Base-by-base conservation (phyloP, 1,140 invertebrate species). In the Drosophila pachea region DNA sequence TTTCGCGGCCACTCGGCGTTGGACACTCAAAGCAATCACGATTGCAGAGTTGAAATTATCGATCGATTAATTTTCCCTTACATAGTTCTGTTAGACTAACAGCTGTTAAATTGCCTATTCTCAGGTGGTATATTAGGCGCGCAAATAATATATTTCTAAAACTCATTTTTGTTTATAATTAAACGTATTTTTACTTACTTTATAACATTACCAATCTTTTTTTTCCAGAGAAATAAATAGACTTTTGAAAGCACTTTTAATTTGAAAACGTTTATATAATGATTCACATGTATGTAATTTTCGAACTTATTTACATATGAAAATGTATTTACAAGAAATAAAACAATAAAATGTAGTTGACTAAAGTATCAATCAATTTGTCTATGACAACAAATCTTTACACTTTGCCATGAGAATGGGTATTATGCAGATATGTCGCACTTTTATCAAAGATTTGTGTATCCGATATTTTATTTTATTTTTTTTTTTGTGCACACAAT, bases 291-390 rank as follows among this genome's bases (percentile, higher is more conserved):
- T 47, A 22, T 73, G 61, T 68, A 74, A 68, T 77, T 69, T 74
- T 86, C 60, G 67, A 86, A 81, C 81, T 86, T 86, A 86, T 86
- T 86, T 86, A 86, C 81, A 86, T 81, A 86, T 77, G 65, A 86
- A 81, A 81, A 61, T 81, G 55, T 86, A 86, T 86, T 67, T 86
- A 86, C 81, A 86, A 66, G 43, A 76, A 74, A 73, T 65, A 76
- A 75, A 86, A 76, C 73, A 79, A 79, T 79, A 84, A 78, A 76
- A 68, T 49, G 77, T 75, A 83, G 48, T 75, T 58, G 72, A 68
- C 81, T 86, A 79, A 78, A 68, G 61, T 79, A 76, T 76, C 77
- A 84, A 76, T 76, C 66, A 49, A 86, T 68, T 82, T 82, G 74
- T 78, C 49, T 84, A 83, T 83, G 79, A 83, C 79, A 78, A 56